phyloP scores from a whole-genome alignment of 2,888 invertebrate genomes.

The Spatulosminthurus flaviceps region DNA sequence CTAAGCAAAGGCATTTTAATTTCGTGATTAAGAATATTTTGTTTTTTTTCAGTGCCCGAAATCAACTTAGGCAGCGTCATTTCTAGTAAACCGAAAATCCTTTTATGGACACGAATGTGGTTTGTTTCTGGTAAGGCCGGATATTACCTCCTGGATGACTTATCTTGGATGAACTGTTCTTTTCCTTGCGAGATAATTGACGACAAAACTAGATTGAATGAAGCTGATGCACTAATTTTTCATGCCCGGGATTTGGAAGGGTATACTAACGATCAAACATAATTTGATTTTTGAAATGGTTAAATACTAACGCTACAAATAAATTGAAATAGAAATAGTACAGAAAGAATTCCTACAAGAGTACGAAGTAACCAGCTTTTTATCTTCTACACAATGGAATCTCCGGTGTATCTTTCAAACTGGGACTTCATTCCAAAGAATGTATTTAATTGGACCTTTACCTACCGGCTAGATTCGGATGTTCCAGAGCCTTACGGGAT shows the following conservation, averaged over 20 bases:
- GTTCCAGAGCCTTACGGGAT: neutral
- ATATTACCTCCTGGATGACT: neutral
- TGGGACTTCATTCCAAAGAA: neutral
- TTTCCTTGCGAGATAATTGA: neutral
- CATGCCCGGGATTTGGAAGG: neutral
- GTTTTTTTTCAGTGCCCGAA: neutral
- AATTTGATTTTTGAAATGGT: too few species aligned
- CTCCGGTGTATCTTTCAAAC: neutral
- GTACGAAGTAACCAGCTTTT: neutral
- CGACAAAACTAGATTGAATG: neutral
- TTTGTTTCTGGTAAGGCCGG: neutral
- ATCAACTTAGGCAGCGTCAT: neutral
- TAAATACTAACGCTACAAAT: neutral
- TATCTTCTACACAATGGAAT: neutral
- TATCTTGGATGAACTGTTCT: neutral
- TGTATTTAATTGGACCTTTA: neutral
- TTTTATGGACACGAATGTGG: constrained; percentile 11
- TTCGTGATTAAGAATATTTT: too few species aligned
- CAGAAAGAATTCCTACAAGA: neutral
- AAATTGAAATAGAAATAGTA: neutral
- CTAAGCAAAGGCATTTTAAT: too few species aligned
- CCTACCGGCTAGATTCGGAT: neutral
- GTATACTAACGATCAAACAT: neutral
- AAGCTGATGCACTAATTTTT: neutral
- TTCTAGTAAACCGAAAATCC: neutral